Evolutionary conservation across 64 coral and sea anemone species (phyloP), one percentile per base, ranked within the genome.

Genomic region (Actinia equina): DNA sequence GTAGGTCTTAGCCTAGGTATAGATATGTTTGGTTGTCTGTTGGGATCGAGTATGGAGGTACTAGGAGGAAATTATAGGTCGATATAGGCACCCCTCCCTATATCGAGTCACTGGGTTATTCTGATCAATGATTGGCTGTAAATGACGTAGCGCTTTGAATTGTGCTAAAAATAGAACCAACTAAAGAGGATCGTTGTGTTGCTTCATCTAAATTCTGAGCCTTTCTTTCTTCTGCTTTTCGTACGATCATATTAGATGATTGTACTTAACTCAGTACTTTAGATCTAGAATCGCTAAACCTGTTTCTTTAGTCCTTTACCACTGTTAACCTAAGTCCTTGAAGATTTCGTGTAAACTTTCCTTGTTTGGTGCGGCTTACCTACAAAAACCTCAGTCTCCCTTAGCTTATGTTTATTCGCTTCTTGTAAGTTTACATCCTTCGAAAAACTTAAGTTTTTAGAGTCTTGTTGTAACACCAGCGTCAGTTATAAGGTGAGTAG

Each of bases 91-190:
- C 42, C 78, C 77, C 78, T 81, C 78, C 78, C 78, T 81, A 30
- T 58, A 85, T 52, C 27, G n/a, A 85, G 55, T 58, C n/a, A 85
- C 25, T 19, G 3, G 27, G 12, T 16, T 18, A 54, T 84, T 27
- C 83, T 60, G 7, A n/a, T 44, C 41, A 17, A 49, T 85, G 83
- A 85, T 85, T 85, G 83, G 83, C 17, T 63, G n/a, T 62, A 44
- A 85, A 60, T 85, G 83, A 85, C 83, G 83, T 85, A 85, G 83
- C 82, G 56, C 54, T 85, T 85, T 85, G 4, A 22, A 62, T 74
- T 26, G 2, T 30, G 55, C 83, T 85, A 85, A 85, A 85, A 85
- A 85, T 85, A 85, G 83, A 18, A 37, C 52, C 83, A 85, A 63
- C 83, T 85, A 81, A 81, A 52, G 78, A 51, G 15, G 15, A 22